Base-by-base conservation (phyloP, 2,797 vertebrate species). In the Bradypodion ventrale region DNA sequence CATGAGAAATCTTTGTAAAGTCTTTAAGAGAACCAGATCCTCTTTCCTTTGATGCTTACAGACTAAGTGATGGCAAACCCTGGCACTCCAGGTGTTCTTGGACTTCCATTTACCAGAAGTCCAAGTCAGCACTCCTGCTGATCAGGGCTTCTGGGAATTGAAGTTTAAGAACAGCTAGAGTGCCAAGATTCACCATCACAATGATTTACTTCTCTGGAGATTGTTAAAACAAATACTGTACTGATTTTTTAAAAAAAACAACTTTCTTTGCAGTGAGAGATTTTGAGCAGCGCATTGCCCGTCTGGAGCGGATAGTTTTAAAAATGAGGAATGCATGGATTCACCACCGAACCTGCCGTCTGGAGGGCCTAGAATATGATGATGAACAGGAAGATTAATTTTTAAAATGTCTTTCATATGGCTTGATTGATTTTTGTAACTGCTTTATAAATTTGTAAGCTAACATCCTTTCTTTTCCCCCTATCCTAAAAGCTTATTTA, bases 261-360 rank as follows among this genome's bases (percentile, higher is more conserved):
- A 52, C 1, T 8, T 74, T 82, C 4, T 59, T 83, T 77, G 27
- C 75, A 83, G 82, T 83, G 82, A 77, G 29, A 77, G 75, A 77
- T 60, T 83, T 83, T 76, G 82, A 83, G 49, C 46, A 77, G 25
- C 82, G 82, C 59, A 76, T 83, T 40, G 60, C 82, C 65, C 65
- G 49, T 52, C 59, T 83, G 74, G 82, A 83, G 65, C 49, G 29
- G 8, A 60, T 83, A 32, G 82, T 83, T 77, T 70, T 83, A 60
- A 83, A 83, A 77, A 83, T 83, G 82, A 83, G 74, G 65, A 83
- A 77, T 60, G 49, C 82, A 16, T 83, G 82, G 82, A 69, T 70
- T 65, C 82, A 83, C 56, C 82, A 83, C 63, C 76, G 49, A 70
- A 27, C 37, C 21, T 77, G 75, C n/a, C 82, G 77, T 70, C 66